Percentiles rank a stretch among this genome's conserved stretches.
These are phyloP conservation scores for Ctenicera cuprea DNA, from an alignment of 2,888 invertebrate species.

Conservation along the genomic window DNA sequence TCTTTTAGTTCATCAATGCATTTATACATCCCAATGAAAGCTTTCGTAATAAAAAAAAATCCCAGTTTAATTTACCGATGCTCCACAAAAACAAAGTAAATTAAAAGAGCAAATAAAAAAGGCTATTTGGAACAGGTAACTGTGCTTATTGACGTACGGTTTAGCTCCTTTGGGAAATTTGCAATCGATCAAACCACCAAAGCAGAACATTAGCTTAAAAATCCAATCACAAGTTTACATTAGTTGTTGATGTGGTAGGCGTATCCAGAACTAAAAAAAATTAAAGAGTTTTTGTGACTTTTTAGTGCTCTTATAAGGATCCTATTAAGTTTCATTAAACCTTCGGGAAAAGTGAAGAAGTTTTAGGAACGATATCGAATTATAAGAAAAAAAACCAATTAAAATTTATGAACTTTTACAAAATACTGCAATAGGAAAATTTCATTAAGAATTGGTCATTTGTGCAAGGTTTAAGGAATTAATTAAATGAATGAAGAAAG, in stretches of 20 bases:
- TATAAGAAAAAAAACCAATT: too few species aligned
- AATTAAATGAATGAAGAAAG: too few species aligned
- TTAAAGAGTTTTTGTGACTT: too few species aligned
- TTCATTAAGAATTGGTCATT: too few species aligned
- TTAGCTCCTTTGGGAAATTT: conserved; percentile 18
- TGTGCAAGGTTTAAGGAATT: too few species aligned
- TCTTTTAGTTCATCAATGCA: neutral
- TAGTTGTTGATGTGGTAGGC: neutral
- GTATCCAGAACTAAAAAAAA: too few species aligned
- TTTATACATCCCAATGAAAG: neutral
- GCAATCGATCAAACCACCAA: conserved; percentile 12
- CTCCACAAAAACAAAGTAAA: conserved; percentile 13
- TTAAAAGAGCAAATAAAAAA: conserved; percentile 23
- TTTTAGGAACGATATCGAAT: too few species aligned
- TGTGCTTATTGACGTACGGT: conserved; percentile 11
- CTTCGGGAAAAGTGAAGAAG: too few species aligned
- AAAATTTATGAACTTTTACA: too few species aligned
- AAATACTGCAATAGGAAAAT: too few species aligned
- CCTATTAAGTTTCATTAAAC: too few species aligned
- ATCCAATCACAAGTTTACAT: neutral
- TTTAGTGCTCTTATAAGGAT: too few species aligned
- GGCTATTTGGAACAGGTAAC: conserved; percentile 1
- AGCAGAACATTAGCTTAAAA: conserved; percentile 20
- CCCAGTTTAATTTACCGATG: conserved; percentile 20
- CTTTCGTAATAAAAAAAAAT: neutral